These are phyloP conservation scores for Cotesia congregata DNA, from an alignment of 2,888 invertebrate species.

Conservation along the genomic window DNA sequence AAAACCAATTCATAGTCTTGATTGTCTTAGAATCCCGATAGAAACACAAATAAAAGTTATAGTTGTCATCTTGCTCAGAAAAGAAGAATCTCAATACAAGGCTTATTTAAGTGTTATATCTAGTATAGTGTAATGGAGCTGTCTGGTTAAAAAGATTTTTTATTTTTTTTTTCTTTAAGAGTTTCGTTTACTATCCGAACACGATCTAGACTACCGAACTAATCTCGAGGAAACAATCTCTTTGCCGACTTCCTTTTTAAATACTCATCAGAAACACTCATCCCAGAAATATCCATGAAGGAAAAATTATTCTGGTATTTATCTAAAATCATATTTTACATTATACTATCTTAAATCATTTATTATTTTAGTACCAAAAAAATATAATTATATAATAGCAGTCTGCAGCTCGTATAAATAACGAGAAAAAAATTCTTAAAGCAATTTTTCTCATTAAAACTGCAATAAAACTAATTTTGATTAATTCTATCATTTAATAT, in stretches of 20 bases:
- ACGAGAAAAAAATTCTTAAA: too few species aligned
- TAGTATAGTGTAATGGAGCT: conserved; percentile 52
- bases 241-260: conserved; percentile 43
- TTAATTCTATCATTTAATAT: too few species aligned
- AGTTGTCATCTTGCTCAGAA: neutral
- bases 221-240: conserved; percentile 53
- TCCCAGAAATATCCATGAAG: neutral
- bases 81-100: conserved; percentile 21
- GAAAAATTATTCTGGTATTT: neutral
- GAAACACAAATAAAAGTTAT: conserved; percentile 3
- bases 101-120: conserved; percentile 32
- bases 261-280: conserved; percentile 21
- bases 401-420: too few species aligned
- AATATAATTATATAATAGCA: too few species aligned
- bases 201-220: conserved; percentile 58
- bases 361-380: too few species aligned
- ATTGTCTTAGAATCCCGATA: neutral
- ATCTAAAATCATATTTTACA: too few species aligned
- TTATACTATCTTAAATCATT: too few species aligned
- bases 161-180: conserved; percentile 36
- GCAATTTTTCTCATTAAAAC: too few species aligned
- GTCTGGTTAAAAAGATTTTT: conserved; percentile 44
- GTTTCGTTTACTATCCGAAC: conserved; percentile 53
- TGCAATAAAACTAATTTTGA: too few species aligned
- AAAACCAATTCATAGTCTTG: neutral